Conservation (phyloP, 2,888 invertebrate species). For the Arrhopalites spinosus region DNA sequence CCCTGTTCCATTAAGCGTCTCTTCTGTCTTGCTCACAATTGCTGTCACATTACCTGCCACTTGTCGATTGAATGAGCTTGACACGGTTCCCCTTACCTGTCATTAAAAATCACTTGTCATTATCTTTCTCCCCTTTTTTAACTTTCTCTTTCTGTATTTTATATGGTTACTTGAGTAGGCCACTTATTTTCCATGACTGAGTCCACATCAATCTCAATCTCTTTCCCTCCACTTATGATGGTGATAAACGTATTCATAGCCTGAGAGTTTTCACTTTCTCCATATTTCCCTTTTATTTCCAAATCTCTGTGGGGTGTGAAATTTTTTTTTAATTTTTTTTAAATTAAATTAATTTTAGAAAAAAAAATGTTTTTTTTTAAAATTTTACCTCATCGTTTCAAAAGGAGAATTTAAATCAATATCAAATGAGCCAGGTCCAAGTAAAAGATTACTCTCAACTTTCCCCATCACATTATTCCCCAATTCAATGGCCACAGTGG, state of each 20-base stretch:
- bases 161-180: slow-evolving; percentile 48
- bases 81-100: slow-evolving; percentile 51
- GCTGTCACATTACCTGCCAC: slow-evolving; percentile 46
- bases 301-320: slow-evolving; percentile 29
- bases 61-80: slow-evolving; percentile 39
- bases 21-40: slow-evolving; percentile 29
- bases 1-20: slow-evolving; percentile 43
- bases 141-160: not conserved
- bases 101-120: not conserved
- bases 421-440: slow-evolving; percentile 47
- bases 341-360: too few relatives aligned
- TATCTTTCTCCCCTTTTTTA: not conserved
- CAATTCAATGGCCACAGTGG: slow-evolving; percentile 49
- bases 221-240: slow-evolving; percentile 44
- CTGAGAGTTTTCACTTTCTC: slow-evolving; percentile 28
- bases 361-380: slow-evolving; percentile 24
- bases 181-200: slow-evolving; percentile 45
- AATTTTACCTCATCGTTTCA: slow-evolving; percentile 48
- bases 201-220: slow-evolving; percentile 50
- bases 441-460: slow-evolving; percentile 45
- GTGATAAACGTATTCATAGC: slow-evolving; percentile 41
- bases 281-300: slow-evolving; percentile 20
- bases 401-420: slow-evolving; percentile 52
- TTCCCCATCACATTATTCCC: slow-evolving; percentile 50
- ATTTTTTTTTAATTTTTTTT: too few relatives aligned